phyloP scores from a whole-genome alignment of 2,113 vertebrate genomes.

The Leptosomus discolor region DNA sequence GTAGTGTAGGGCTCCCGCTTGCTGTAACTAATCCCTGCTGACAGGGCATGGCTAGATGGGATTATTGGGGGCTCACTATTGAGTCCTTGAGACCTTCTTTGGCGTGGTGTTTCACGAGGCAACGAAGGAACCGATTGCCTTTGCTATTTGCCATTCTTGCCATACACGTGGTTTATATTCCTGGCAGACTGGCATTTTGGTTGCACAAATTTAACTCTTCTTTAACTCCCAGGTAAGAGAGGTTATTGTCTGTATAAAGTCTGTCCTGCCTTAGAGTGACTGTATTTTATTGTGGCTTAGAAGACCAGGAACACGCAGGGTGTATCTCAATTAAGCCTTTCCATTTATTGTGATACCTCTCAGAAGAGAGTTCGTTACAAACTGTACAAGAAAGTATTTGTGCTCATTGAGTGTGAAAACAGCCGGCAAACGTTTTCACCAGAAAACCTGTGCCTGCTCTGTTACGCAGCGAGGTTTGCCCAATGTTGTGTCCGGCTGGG shows the following conservation, averaged over 20 bases:
- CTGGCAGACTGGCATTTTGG: not conserved
- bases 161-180: not conserved
- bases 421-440: not conserved
- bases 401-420: not conserved
- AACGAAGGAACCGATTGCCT: not conserved
- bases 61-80: accelerated
- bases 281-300: not conserved
- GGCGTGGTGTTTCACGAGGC: not conserved
- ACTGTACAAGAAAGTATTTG: not conserved
- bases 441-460: not conserved
- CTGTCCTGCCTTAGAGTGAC: not conserved
- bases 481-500: not conserved
- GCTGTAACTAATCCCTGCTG: not conserved
- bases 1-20: not conserved
- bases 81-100: not conserved
- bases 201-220: not conserved
- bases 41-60: not conserved
- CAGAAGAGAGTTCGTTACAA: not conserved
- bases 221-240: not conserved
- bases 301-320: not conserved
- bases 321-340: not conserved
- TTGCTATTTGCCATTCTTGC: not conserved
- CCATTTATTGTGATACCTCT: not conserved
- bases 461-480: not conserved
- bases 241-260: accelerated